Evolutionary conservation across 2,888 invertebrate species (phyloP), one percentile per base, ranked within the genome.

Genomic region (Ashinkailepas kermadecensis): DNA sequence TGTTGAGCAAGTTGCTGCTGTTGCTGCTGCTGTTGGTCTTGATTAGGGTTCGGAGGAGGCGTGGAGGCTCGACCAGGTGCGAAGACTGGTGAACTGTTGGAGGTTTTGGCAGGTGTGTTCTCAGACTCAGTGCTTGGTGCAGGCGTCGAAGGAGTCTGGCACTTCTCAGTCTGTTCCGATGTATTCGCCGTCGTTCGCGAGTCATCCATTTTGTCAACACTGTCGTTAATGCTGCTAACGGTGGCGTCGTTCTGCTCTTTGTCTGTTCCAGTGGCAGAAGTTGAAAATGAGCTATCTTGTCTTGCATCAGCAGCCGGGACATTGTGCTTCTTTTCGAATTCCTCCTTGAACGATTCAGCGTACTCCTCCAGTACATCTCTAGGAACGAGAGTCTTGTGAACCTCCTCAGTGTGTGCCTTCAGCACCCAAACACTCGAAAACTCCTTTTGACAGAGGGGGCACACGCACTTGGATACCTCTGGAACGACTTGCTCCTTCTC

Each of bases 341-440:
- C 82, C 74, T 58, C 58, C 25, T 57, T 64, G 87, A 96, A 95
- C 87, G 94, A 94, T 88, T 95, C 94, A 83, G 95, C 95, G 88
- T 95, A 95, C 88, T 94, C 94, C 88, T 97, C 95, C 84, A 97
- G 90, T 87, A 94, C 93, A 87, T 95, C 94, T 83, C 94, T 90
- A 64, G 97, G 96, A 86, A 97, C 95, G 88, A 95, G 90, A 88
- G 95, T 94, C 88, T 94, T 93, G 89, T 97, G 97, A 86, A 96
- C 94, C 90, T 97, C 96, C 89, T 97, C 97, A 90, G 95, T 94
- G 89, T 97, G 97, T 85, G 96, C 94, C 89, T 97, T 97, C 88
- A 97, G 90, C 86, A 97, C 96, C 93, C 96, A 97, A 86, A 96
- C 94, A 90, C 95, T 96, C 86, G 96, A 95, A 89, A 97, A 97